Base-by-base conservation (phyloP, 2,797 vertebrate species). In the Gastrophryne carolinensis region DNA sequence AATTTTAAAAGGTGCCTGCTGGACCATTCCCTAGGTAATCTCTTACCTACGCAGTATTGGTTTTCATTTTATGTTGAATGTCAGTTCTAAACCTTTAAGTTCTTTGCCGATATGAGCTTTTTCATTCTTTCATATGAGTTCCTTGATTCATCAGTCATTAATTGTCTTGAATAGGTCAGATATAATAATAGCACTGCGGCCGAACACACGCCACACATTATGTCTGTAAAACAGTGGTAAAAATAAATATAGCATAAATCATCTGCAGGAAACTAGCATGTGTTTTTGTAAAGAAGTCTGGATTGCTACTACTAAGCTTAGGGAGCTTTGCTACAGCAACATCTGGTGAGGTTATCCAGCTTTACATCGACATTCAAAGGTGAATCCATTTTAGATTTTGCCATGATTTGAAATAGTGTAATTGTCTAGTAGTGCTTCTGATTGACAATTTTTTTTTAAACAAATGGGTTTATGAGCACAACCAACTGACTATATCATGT, bases 51-150 rank as follows among this genome's bases (percentile, higher is more conserved):
- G 71, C 41, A 21, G 75, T 81, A 66, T 63, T 86, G 77, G 70
- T 79, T 86, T 87, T 87, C 81, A 85, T 87, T 87, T 86, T 56
- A 75, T 82, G 88, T 82, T 78, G 79, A 87, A 89, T 84, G 79
- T 82, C 84, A 84, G 1, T 84, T 86, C 86, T 85, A 86, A 90
- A 89, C 79, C 84, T 84, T 72, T 82, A 82, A 81, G 72, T 81
- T 81, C 53, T 79, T 65, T 82, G 67, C 30, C 39, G 63, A 86
- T 81, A 84, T 86, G 79, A 84, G 72, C 84, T 69, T 86, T 72
- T 84, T 69, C 7, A 17, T 47, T 44, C 11, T 13, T 84, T 84
- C 67, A 72, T 79, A 39, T 69, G 63, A 81, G 27, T 7, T 15
- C 75, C 60, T 44, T 84, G 83, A 56, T 81, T 85, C 69, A 80